Evolutionary conservation across 2,113 vertebrate species (phyloP), one percentile per base, ranked within the genome.

Genomic region (Myotis davidii): DNA sequence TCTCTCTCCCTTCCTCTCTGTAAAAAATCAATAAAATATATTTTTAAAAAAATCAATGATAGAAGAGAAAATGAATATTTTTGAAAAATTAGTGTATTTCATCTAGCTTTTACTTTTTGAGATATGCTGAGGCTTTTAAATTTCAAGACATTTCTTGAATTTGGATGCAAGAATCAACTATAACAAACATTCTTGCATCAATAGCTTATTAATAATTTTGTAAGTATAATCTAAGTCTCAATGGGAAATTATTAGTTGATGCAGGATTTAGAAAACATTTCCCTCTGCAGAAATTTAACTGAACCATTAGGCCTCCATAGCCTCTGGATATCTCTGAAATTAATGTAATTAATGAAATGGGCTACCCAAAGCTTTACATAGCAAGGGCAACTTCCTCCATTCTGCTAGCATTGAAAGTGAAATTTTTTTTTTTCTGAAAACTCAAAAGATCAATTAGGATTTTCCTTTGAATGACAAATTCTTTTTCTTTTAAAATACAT

Each of bases 1-100:
- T n/a, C n/a, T n/a, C n/a, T n/a, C n/a, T n/a, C n/a, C n/a, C n/a
- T n/a, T n/a, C n/a, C n/a, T n/a, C n/a, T n/a, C n/a, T n/a, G n/a
- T n/a, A n/a, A n/a, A n/a, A n/a, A n/a, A n/a, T n/a, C n/a, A n/a
- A n/a, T n/a, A n/a, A n/a, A n/a, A n/a, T n/a, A n/a, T n/a, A n/a
- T n/a, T n/a, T n/a, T n/a, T n/a, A n/a, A n/a, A n/a, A 90, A 96
- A 88, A 94, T 9, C 85, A 96, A 9, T 93, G 83, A 76, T 16
- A 56, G 48, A 48, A 96, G 37, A 96, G 23, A 76, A 81, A 86
- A 78, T 76, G 56, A 70, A 7, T 85, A 25, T 7, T 23, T 67
- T 94, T 52, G 70, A 85, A 97, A 88, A 96, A 72, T 72, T 73
- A 77, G 45, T 3, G 45, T 82, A n/a, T 96, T 94, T 14, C 3